Base-by-base conservation (phyloP, 2,888 invertebrate genomes). In the Bellardia pandia region DNA sequence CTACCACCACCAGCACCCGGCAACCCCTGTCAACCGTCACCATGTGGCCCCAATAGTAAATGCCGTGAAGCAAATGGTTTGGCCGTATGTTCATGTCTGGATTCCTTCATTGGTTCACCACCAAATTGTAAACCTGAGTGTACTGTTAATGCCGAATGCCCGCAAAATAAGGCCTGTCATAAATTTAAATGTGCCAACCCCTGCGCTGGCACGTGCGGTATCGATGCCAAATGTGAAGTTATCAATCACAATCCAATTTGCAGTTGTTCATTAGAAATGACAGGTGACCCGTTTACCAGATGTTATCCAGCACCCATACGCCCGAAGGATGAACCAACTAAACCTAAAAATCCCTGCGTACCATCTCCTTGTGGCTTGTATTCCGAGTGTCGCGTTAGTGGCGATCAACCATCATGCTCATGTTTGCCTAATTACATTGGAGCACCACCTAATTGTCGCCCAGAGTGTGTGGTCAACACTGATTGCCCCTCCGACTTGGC, bases 111-210 rank as follows among this genome's bases (percentile, higher is more conserved):
- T 74, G 97, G 97, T n/a, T 94, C 95, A 76, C 97, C 97, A 62
- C 97, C 97, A 6, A 96, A 96, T 90, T 97, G 97, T 91, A 95
- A 96, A 87, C 97, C 97, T 2, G 97, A 97, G 93, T 98, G 98
- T 92, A 95, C 96, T 8, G 96, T 97, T 0, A 97, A 97, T 91
- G 95, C 96, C 5, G 97, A 98, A 91, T 98, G 97, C 93, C 95
- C 96, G 45, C 96, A 96, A 89, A 96, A 96, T 90, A 96, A 96
- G 91, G 97, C 97, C 9, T 98, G 98, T 91, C 95, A 96, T 89
- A 97, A 96, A 91, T 96, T 96, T 92, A 97, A 96, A 93, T 98
- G 98, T 90, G 95, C 95, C 45, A 97, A 98, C 93, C 97, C 97
- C 76, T 97, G 97, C 91, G 96, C 96, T 88, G 97, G 97, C 85